These are phyloP conservation scores for Sebastes nivosus DNA, from an alignment of 2,797 vertebrate genomes.

Conservation along the genomic window DNA sequence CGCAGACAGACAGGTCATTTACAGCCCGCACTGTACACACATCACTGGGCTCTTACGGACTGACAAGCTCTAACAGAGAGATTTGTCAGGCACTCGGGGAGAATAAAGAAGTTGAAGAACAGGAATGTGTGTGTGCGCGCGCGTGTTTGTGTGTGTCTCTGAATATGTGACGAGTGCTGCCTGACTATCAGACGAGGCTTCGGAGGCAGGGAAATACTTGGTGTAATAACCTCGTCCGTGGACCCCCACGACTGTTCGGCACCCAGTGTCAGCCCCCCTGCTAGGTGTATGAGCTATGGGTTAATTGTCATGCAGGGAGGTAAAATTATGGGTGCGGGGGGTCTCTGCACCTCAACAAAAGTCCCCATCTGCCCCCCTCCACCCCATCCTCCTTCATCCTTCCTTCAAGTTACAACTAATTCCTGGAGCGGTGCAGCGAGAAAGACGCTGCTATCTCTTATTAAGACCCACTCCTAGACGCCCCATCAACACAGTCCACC, in stretches of 20 bases:
- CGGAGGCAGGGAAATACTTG: constrained; percentile 62
- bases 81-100: constrained; percentile 73
- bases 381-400: constrained; percentile 63
- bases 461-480: constrained; percentile 79
- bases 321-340: constrained; percentile 79
- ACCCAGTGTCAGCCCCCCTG: constrained; percentile 67
- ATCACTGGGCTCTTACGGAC: constrained; percentile 66
- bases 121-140: constrained; percentile 41
- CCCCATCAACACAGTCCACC: constrained; percentile 65
- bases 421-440: constrained; percentile 75
- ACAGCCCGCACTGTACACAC: constrained; percentile 66
- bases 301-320: constrained; percentile 83
- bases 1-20: constrained; percentile 78
- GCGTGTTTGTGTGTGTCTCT: constrained; percentile 21
- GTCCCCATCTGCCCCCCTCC: constrained; percentile 48
- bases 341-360: constrained; percentile 80
- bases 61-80: constrained; percentile 77
- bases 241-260: constrained; percentile 69
- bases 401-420: constrained; percentile 80
- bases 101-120: constrained; percentile 73
- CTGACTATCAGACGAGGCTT: constrained; percentile 64
- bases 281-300: constrained; percentile 71
- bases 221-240: constrained; percentile 72
- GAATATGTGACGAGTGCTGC: constrained; percentile 49
- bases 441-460: constrained; percentile 79